A percentile compares a stretch with the other conserved stretches of the same genome.
Conservation (phyloP, 1,140 invertebrate genomes). For the Hypsibius dujardini region DNA sequence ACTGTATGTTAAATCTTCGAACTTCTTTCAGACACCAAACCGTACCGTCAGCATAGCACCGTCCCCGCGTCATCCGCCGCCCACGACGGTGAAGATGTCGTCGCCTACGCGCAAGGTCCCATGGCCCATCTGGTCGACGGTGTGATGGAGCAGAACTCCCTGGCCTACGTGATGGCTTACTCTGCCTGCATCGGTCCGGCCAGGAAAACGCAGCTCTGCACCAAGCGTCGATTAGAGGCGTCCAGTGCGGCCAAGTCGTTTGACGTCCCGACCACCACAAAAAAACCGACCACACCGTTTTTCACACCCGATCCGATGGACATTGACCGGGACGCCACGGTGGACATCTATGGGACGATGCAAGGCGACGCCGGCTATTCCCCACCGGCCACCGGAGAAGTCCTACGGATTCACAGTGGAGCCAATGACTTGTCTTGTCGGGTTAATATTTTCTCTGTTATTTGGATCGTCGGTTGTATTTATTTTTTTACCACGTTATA, state of each 20-base stretch:
- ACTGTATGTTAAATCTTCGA: too few relatives aligned
- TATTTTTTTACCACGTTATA: too few relatives aligned
- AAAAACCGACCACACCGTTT: background rate
- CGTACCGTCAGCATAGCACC: constrained; percentile 36
- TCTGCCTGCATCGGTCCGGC: constrained; percentile 20
- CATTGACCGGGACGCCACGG: too few relatives aligned
- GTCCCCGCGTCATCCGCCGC: constrained; percentile 56
- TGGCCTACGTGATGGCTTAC: constrained; percentile 23
- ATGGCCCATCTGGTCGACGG: constrained; percentile 19
- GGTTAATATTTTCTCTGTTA: too few relatives aligned
- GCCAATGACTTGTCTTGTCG: too few relatives aligned
- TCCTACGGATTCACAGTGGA: too few relatives aligned
- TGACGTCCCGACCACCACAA: background rate
- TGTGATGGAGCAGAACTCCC: constrained; percentile 19
- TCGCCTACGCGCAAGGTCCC: constrained; percentile 47
- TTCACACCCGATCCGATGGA: too few relatives aligned
- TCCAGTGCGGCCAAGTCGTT: background rate
- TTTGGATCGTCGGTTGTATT: too few relatives aligned
- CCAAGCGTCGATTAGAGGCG: background rate
- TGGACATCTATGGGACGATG: too few relatives aligned
- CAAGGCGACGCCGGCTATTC: too few relatives aligned
- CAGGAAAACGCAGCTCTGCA: background rate
- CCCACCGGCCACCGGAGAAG: too few relatives aligned
- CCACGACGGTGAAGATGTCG: constrained; percentile 73
- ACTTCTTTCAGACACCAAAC: constrained; percentile 22